A percentile compares a stretch with the other conserved stretches of the same genome.
Conservation (phyloP, 2,797 vertebrate genomes). For the Anas flavirostris region DNA sequence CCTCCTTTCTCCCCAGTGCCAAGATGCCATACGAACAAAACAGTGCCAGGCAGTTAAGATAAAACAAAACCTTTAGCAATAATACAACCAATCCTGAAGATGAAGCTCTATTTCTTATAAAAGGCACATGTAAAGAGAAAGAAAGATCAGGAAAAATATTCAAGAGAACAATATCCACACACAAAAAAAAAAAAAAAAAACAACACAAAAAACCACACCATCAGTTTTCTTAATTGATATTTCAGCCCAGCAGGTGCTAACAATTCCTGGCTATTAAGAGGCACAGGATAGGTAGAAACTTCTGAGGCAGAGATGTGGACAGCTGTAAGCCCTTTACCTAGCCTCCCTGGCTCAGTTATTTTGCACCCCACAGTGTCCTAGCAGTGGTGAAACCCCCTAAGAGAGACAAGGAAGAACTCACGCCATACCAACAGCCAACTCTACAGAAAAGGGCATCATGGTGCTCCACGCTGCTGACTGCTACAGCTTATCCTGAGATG, state of each 20-base stretch:
- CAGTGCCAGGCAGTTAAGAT: background rate
- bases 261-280: background rate
- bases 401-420: background rate
- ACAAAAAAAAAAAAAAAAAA: background rate
- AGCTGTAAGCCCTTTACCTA: background rate
- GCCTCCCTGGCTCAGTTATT: background rate
- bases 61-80: background rate
- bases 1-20: background rate
- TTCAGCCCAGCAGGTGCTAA: background rate
- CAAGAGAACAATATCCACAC: background rate
- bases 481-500: background rate
- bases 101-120: background rate
- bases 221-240: accelerated
- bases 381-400: background rate
- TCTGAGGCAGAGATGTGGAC: background rate
- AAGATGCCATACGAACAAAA: background rate
- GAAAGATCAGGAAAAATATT: background rate
- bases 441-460: background rate
- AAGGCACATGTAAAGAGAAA: background rate
- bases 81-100: background rate
- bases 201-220: background rate
- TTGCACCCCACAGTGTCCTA: no score
- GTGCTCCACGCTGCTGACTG: accelerated
- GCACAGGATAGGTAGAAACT: background rate
- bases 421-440: background rate